These are phyloP conservation scores for Macaria notata DNA, from an alignment of 2,888 invertebrate genomes.

Conservation along the genomic window DNA sequence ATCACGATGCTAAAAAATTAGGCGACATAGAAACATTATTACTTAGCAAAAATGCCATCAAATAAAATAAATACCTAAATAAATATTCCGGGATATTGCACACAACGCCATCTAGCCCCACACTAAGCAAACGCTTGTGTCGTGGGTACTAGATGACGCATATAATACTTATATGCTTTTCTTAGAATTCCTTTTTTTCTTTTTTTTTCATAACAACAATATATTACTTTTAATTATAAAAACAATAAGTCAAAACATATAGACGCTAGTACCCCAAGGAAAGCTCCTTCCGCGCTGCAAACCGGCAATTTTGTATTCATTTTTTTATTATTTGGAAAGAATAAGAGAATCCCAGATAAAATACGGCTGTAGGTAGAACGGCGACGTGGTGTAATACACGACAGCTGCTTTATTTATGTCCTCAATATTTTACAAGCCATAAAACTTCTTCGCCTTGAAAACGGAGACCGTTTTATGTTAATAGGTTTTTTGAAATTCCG, in stretches of 20 bases:
- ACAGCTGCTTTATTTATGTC: slow-evolving; percentile 76
- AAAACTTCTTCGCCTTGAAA: slow-evolving; percentile 74
- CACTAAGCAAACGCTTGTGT: too few relatives aligned
- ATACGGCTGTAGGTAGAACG: slow-evolving; percentile 67
- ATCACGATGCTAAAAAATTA: too few relatives aligned
- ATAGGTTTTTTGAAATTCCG: slow-evolving; percentile 60
- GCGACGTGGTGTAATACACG: slow-evolving; percentile 77
- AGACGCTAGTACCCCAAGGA: slow-evolving; percentile 30
- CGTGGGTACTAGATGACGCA: too few relatives aligned
- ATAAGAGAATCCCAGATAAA: slow-evolving; percentile 74
- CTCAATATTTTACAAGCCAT: slow-evolving; percentile 80
- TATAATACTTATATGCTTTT: too few relatives aligned
- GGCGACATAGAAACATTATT: too few relatives aligned
- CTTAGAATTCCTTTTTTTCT: too few relatives aligned
- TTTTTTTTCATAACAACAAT: too few relatives aligned
- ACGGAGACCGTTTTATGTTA: slow-evolving; percentile 75
- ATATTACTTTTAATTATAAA: too few relatives aligned
- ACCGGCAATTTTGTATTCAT: slow-evolving; percentile 49
- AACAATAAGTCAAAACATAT: slow-evolving; percentile 16
- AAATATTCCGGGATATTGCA: too few relatives aligned
- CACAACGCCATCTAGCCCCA: too few relatives aligned
- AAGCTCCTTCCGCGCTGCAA: slow-evolving; percentile 17
- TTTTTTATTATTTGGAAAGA: slow-evolving; percentile 64
- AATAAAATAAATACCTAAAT: too few relatives aligned
- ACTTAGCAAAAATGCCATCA: too few relatives aligned